Conservation (phyloP, 2,797 vertebrate species). For the Muraenolepis orangiensis region DNA sequence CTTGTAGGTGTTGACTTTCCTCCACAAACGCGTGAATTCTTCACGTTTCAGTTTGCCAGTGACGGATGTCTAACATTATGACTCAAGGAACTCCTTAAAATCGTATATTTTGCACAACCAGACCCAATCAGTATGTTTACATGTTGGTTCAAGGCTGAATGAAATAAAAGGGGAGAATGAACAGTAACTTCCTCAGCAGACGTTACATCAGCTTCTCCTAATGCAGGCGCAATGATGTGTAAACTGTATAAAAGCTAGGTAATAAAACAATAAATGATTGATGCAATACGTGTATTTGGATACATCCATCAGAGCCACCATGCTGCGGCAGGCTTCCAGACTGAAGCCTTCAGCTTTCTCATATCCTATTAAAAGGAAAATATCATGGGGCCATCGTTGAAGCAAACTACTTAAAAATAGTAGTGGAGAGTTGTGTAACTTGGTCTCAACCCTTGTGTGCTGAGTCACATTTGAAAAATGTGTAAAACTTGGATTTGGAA, state of each 20-base stretch:
- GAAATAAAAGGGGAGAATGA: background rate
- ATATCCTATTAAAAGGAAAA: conserved; percentile 39
- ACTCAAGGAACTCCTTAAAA: conserved; percentile 36
- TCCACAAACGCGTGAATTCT: conserved; percentile 62
- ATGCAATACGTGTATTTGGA: conserved; percentile 61
- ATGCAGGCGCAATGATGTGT: background rate
- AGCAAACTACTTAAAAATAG: no score
- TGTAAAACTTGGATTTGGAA: no score
- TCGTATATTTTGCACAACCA: background rate
- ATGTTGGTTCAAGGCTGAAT: background rate
- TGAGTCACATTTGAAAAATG: no score
- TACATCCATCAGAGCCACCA: conserved; percentile 89
- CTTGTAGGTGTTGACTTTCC: conserved; percentile 49
- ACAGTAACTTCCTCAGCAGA: background rate
- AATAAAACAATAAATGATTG: background rate
- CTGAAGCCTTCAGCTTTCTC: conserved; percentile 69
- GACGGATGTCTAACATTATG: conserved; percentile 44
- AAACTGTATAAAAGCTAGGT: background rate
- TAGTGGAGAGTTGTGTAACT: no score
- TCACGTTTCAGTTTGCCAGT: conserved; percentile 57
- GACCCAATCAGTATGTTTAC: background rate
- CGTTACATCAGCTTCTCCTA: background rate
- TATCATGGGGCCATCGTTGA: no score
- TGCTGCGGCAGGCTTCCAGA: conserved; percentile 81
- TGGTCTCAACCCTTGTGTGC: no score